These are phyloP conservation scores for Trichechus manatus DNA, from an alignment of 2,113 vertebrate species.

Conservation along the genomic window DNA sequence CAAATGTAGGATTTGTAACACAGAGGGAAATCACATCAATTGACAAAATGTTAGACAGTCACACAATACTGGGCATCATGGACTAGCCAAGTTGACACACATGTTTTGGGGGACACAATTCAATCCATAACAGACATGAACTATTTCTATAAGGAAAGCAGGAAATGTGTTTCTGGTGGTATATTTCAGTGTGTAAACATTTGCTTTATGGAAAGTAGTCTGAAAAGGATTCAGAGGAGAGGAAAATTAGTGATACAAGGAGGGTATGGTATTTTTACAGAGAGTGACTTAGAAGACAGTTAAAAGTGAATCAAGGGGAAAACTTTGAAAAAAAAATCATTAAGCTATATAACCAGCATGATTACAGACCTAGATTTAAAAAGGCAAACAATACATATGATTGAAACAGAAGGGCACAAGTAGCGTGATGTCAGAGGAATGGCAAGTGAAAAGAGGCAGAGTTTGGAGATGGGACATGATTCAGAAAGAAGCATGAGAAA, in stretches of 20 bases:
- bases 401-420: neutral
- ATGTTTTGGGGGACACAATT: too few species aligned
- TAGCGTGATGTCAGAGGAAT: neutral
- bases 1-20: too few species aligned
- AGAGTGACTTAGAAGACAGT: slow-evolving; percentile 31
- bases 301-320: slow-evolving; percentile 31
- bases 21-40: too few species aligned
- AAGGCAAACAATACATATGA: neutral
- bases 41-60: too few species aligned
- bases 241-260: neutral
- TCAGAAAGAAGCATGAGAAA: neutral
- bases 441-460: neutral
- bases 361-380: slow-evolving; percentile 14
- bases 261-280: neutral
- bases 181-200: slow-evolving; percentile 17
- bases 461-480: neutral
- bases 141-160: neutral
- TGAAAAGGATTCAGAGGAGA: slow-evolving; percentile 24
- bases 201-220: slow-evolving; percentile 18
- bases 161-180: neutral
- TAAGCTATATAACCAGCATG: neutral
- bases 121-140: neutral
- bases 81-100: too few species aligned
- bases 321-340: neutral
- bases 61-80: too few species aligned